Evolutionary conservation across 1,140 invertebrate species (phyloP), one percentile per base, ranked within the genome.

Genomic region (Arctopsyche grandis): DNA sequence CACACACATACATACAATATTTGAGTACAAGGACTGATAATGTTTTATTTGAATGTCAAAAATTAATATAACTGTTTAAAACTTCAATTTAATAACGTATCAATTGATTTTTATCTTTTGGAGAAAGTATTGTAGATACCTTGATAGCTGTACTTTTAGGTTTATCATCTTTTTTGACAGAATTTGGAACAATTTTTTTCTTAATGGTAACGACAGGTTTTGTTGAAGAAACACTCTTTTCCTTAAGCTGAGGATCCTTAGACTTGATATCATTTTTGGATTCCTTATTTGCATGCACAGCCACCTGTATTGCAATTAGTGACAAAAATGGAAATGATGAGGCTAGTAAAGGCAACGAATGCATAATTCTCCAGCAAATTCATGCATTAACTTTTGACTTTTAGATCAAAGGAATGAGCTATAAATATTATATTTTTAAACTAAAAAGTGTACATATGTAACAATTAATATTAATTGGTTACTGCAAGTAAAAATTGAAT

Each of bases 121-220:
- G n/a, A n/a, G n/a, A n/a, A n/a, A 19, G 21, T 16, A 46, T 10
- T 16, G 3, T 44, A 12, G 48, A 75, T 70, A 82, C 81, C 81
- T 82, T 82, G 9, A 38, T 43, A 29, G 60, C 70, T 22, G 48
- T 66, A 73, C 60, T 74, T 71, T 82, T 82, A 44, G 56, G 29
- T 80, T 82, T 82, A 21, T 82, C 81, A 46, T 82, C 79, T 73
- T 66, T 77, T 63, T 82, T 80, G 26, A 66, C 52, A 56, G 75
- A 58, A 48, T 21, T 75, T 52, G 77, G 0, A 77, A 66, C 63
- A 44, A 80, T n/a, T 82, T 80, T 82, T 77, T 82, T 82, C 79
- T 82, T 82, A 16, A 75, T 38, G 44, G 63, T 38, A 70, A 76
- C 46, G 0, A 77, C 29, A 5, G 81, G 70, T 63, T 82, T 82